Percentiles rank a stretch among this genome's conserved stretches.
phyloP scores from a whole-genome alignment of 1,140 invertebrate species.

The Halesus radiatus region DNA sequence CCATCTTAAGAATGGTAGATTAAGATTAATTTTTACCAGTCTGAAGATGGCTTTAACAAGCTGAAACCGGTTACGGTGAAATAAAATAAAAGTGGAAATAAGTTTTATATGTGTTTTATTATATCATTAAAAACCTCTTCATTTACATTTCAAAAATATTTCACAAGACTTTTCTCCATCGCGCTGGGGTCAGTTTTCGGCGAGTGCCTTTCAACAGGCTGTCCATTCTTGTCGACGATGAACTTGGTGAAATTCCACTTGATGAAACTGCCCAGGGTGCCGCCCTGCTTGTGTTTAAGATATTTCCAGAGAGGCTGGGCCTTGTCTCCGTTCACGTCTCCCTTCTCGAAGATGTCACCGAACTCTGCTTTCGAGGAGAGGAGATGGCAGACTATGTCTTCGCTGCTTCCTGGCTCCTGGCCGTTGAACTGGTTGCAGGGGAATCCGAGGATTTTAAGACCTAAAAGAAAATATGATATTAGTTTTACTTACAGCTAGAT shows the following conservation, averaged over 20 bases:
- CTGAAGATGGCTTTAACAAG: too few relatives aligned
- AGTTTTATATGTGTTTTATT: too few relatives aligned
- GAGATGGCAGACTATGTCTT: constrained; percentile 82
- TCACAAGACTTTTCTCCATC: constrained; percentile 72
- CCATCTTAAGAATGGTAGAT: too few relatives aligned
- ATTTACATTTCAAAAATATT: constrained; percentile 68
- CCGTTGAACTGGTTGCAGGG: constrained; percentile 94
- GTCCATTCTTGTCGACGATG: constrained; percentile 88
- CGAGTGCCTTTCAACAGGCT: constrained; percentile 85
- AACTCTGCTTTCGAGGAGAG: constrained; percentile 81
- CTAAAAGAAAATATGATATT: constrained; percentile 42
- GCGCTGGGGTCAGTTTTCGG: constrained; percentile 81
- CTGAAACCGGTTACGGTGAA: too few relatives aligned
- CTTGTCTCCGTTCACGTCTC: constrained; percentile 90
- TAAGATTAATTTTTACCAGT: too few relatives aligned
- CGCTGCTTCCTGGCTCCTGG: constrained; percentile 82
- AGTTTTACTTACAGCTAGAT: neutral
- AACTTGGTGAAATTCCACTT: constrained; percentile 99
- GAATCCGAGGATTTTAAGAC: constrained; percentile 87
- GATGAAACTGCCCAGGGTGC: constrained; percentile 83
- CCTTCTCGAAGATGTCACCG: constrained; percentile 84
- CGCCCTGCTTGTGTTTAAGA: constrained; percentile 83
- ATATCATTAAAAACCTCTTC: neutral
- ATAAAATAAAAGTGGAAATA: too few relatives aligned
- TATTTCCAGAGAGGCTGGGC: constrained; percentile 92